phyloP scores from a whole-genome alignment of 2,797 vertebrate genomes.

The Myripristis jacobus region DNA sequence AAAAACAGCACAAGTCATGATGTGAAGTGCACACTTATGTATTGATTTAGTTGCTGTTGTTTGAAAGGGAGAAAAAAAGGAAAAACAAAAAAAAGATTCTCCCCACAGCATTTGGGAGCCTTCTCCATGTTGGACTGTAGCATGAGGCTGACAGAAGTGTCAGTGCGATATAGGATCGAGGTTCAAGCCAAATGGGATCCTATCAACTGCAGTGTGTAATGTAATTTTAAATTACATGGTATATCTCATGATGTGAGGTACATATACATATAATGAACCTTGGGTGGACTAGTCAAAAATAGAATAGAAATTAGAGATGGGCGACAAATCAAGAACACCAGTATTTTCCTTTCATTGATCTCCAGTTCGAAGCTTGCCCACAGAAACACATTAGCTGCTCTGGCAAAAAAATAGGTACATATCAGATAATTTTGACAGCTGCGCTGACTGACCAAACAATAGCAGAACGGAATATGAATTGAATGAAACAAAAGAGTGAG shows the following conservation, averaged over 20 bases:
- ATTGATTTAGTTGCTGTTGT: constrained; percentile 7
- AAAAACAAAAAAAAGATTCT: too few relatives aligned
- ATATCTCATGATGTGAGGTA: constrained; percentile 5
- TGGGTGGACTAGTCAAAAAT: background rate
- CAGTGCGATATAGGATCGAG: constrained; percentile 31
- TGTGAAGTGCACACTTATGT: background rate
- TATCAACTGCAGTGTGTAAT: constrained; percentile 13
- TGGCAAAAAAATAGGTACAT: background rate
- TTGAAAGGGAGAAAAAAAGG: constrained; percentile 3
- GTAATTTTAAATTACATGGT: constrained; percentile 16
- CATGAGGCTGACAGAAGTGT: constrained; percentile 22
- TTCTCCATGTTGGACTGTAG: constrained; percentile 2
- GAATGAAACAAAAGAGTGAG: constrained; percentile 51
- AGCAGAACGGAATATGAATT: constrained; percentile 28
- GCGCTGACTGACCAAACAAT: constrained; percentile 38
- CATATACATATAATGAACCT: background rate
- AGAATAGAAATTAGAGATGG: background rate
- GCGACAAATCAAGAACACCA: constrained; percentile 12
- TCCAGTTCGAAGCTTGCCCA: constrained; percentile 1
- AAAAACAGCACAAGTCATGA: background rate
- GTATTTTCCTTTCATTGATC: constrained; percentile 18
- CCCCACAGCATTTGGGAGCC: constrained; percentile 15
- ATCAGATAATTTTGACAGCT: constrained; percentile 23
- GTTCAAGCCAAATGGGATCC: constrained; percentile 22
- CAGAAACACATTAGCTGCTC: background rate